Evolutionary conservation across 37 sponge, comb jelly and placozoan species (phyloP), one percentile per base, ranked within the genome.

Genomic region (Aplysina aerophoba): DNA sequence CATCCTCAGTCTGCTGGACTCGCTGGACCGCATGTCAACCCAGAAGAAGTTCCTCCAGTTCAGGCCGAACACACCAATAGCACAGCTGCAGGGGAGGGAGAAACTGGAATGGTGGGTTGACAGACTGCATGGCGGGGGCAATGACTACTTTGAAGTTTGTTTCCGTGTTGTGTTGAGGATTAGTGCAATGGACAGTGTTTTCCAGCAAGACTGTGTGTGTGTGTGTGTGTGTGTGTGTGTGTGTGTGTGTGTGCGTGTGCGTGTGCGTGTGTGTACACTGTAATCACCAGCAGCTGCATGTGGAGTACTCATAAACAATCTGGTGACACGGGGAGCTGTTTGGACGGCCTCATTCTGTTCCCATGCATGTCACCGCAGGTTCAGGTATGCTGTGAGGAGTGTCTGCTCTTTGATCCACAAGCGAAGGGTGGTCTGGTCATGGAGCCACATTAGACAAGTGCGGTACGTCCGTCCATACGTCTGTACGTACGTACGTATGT

Each of bases 371-470:
- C 40, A 22, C 31, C 65, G 6, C 55, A 84, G 84, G 84, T 84
- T 61, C 8, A 84, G 38, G 27, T 84, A 84, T 73, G 66, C 69
- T 21, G 58, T 35, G 17, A 40, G 22, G 6, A 44, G 78, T 53
- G 57, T 84, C 5, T 15, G n/a, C 1, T 31, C 20, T 50, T 15
- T 67, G 21, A 84, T 66, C 19, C 61, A 84, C 72, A 84, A 11
- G 84, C 31, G 72, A 66, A 66, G 73, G 28, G 72, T 64, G 22
- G 84, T 84, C 38, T 84, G 84, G 84, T 73, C 84, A 31, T 84
- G 84, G 84, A 55, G 78, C 35, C 22, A 84, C 73, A 84, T 84
- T 53, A 63, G 15, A 37, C 25, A 30, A 34, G 57, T 64, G 72
- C 79, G 69, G 84, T 84, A 34, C 11, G 69, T 67, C 37, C 25